Evolutionary conservation across 2,888 invertebrate genomes (phyloP).

Genomic region (Eumerus sabulonum): DNA sequence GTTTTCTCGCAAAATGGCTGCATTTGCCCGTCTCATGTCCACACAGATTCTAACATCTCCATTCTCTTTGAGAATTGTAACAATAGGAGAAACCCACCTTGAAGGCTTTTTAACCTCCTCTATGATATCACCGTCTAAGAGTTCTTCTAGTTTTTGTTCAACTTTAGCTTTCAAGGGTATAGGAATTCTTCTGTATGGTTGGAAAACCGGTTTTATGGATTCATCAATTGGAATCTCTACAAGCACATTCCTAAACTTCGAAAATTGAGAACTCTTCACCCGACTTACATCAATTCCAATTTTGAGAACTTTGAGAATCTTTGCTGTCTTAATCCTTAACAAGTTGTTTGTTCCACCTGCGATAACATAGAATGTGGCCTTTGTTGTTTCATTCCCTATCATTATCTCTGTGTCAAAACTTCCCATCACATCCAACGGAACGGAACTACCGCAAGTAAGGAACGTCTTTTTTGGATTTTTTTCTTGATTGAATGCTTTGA

Average conservation of each 20-base stretch:
- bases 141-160: slow-evolving; percentile 27
- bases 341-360: slow-evolving; percentile 7
- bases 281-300: slow-evolving; percentile 9
- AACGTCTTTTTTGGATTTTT: slow-evolving; percentile 33
- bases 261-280: slow-evolving; percentile 29
- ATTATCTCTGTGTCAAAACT: neutral
- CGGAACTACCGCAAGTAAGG: slow-evolving; percentile 18
- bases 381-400: neutral
- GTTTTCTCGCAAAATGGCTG: slow-evolving; percentile 38
- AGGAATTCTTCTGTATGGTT: slow-evolving; percentile 24
- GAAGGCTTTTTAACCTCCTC: slow-evolving; percentile 22
- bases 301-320: slow-evolving; percentile 21
- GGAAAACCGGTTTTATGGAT: slow-evolving; percentile 20
- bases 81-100: slow-evolving; percentile 37
- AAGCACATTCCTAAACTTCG: slow-evolving; percentile 25
- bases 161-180: slow-evolving; percentile 35
- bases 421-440: slow-evolving; percentile 2
- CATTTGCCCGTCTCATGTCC: slow-evolving; percentile 46
- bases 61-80: slow-evolving; percentile 28
- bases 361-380: slow-evolving; percentile 14
- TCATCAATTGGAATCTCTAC: slow-evolving; percentile 24
- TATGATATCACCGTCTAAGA: slow-evolving; percentile 32
- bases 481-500: slow-evolving; percentile 20
- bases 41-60: slow-evolving; percentile 36
- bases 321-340: slow-evolving; percentile 24